Conservation (phyloP, 2,888 invertebrate species). For the Neoaliturus tenellus region DNA sequence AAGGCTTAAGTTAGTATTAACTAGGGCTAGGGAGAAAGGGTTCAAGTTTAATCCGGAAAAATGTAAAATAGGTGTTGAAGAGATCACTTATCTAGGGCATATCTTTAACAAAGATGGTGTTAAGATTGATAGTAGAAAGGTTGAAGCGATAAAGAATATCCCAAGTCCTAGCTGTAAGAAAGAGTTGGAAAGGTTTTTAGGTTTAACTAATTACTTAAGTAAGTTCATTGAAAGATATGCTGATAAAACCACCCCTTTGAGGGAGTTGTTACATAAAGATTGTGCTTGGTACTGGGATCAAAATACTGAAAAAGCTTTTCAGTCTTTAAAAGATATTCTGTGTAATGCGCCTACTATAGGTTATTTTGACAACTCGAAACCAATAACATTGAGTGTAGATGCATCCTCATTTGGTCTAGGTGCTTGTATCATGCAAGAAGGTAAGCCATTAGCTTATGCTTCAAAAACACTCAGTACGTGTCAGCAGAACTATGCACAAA, state of each 20-base stretch:
- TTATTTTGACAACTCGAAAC: slow-evolving; percentile 67
- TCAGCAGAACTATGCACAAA: slow-evolving; percentile 68
- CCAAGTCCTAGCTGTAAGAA: slow-evolving; percentile 64
- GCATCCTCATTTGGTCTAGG: slow-evolving; percentile 67
- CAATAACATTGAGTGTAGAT: slow-evolving; percentile 66
- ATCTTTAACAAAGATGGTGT: slow-evolving; percentile 64
- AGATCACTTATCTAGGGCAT: slow-evolving; percentile 67
- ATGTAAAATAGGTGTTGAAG: slow-evolving; percentile 62
- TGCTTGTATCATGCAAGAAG: slow-evolving; percentile 67
- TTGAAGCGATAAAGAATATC: slow-evolving; percentile 63
- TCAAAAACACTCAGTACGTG: slow-evolving; percentile 67
- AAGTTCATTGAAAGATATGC: slow-evolving; percentile 52
- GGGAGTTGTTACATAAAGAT: slow-evolving; percentile 66
- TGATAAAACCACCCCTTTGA: slow-evolving; percentile 49
- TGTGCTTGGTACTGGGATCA: slow-evolving; percentile 65
- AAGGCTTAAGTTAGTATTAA: slow-evolving; percentile 64
- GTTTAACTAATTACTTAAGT: slow-evolving; percentile 52
- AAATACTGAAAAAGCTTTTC: slow-evolving; percentile 65
- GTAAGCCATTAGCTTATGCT: slow-evolving; percentile 69
- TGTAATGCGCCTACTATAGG: slow-evolving; percentile 63
- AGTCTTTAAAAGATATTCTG: slow-evolving; percentile 62
- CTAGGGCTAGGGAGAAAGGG: slow-evolving; percentile 64
- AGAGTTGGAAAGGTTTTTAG: slow-evolving; percentile 58
- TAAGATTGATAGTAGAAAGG: slow-evolving; percentile 62
- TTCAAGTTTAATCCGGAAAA: slow-evolving; percentile 68